phyloP scores from a whole-genome alignment of 2,113 vertebrate genomes.

The Heterochromis multidens region DNA sequence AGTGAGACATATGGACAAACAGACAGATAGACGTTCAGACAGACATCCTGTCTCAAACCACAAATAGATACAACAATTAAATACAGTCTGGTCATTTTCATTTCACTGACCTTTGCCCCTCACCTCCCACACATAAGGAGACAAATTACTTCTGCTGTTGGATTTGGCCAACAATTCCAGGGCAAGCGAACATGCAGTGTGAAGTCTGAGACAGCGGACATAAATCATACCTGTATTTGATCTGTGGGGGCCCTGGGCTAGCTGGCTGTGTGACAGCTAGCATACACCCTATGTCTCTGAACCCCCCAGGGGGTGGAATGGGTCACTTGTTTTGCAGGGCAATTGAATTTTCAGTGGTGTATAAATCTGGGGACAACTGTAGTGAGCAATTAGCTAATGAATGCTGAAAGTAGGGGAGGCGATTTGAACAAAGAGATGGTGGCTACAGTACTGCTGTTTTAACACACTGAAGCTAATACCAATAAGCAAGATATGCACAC shows the following conservation, averaged over 20 bases:
- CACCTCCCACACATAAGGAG: conserved; percentile 66
- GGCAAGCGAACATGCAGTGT: conserved; percentile 59
- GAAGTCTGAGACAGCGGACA: conserved; percentile 81
- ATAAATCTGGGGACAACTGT: conserved; percentile 3
- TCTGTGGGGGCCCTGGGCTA: conserved; percentile 82
- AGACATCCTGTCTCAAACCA: conserved; percentile 63
- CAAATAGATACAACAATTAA: conserved; percentile 74
- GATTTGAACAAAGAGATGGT: not conserved
- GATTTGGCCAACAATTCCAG: conserved; percentile 54
- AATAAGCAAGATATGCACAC: not conserved
- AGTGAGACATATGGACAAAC: conserved; percentile 59
- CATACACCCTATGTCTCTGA: conserved; percentile 36
- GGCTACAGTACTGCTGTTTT: not conserved
- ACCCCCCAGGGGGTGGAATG: conserved; percentile 21
- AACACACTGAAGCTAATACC: not conserved
- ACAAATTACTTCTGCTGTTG: conserved; percentile 65
- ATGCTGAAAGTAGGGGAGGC: not conserved
- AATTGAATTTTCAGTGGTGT: not conserved
- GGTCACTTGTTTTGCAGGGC: conserved; percentile 43
- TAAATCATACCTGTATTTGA: conserved; percentile 96
- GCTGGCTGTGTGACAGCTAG: conserved; percentile 53
- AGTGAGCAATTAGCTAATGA: not conserved
- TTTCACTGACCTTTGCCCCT: conserved; percentile 56
- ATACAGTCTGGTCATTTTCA: conserved; percentile 73
- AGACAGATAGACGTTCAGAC: conserved; percentile 60